Evolutionary conservation across 1,140 invertebrate species (phyloP), one percentile per base, ranked within the genome.

Genomic region (Dolichoris vasculosae): DNA sequence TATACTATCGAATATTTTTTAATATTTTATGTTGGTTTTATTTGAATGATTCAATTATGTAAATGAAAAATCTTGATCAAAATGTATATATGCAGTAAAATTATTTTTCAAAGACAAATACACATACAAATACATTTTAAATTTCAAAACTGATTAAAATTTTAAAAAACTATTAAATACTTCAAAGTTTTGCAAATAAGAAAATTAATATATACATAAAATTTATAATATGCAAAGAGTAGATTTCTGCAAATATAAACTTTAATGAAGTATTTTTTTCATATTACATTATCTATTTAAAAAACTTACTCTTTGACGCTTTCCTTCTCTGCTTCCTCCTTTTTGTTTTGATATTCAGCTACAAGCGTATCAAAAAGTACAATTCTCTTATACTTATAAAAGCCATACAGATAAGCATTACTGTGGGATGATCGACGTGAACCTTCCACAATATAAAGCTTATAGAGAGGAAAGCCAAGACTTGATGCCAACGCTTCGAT

Each of bases 321-420:
- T 77, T 94, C 94, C 82, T 94, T 92, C 38, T 93, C 91, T 59
- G 94, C 93, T 32, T 90, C 89, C 86, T 93, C 89, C 2, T 76
- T 82, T 32, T 91, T 90, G 85, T 93, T 94, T 86, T 95, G 96
- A 89, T 95, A 96, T 90, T 97, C 95, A 55, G 94, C 94, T 26
- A 99, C 92, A 51, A 99, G 93, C 9, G 99, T 99, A 93, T 99
- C 99, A 94, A 98, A 99, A 7, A 99, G 94, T n/a, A 99, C 99
- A 91, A 99, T 99, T 84, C 99, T 95, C 91, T 99, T 99, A 76
- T 98, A 96, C 89, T 99, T 99, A 94, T 98, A 98, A 88, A 99
- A 96, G 7, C 99, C 99, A 93, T 99, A 99, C 90, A 99, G 97
- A 91, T 99, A 99, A 20, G 99, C 99, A 95, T 99, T 99, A 89